Evolutionary conservation across 2,113 vertebrate genomes (phyloP), one percentile per base, ranked within the genome.

Genomic region (Nanorana parkeri): DNA sequence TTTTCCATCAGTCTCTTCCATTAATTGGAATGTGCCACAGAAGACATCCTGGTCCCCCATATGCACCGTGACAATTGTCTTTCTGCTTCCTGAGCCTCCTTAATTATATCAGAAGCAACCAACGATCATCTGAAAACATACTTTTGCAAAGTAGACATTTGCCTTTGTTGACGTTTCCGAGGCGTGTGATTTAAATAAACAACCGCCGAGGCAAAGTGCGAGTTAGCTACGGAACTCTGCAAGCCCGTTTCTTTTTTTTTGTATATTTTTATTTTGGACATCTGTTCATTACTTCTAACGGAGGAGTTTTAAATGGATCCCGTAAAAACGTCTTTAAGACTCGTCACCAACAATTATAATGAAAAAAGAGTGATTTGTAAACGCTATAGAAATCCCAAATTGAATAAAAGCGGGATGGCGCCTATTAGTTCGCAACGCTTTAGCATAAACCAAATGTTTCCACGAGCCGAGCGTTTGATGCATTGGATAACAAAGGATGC

Each of bases 401-500:
- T 51, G 54, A 61, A 68, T 69, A 80, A 69, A 68, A 26, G 23
- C 66, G 56, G 60, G 36, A 69, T 73, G 69, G 24, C 56, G 16
- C 17, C 47, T 52, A 68, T 69, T 80, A 80, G 56, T 80, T 56
- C 60, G 60, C 24, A 80, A 61, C 69, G 66, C 68, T 36, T 69
- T 69, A 24, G 69, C 41, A 80, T 56, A 23, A 80, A 61, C 29
- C 77, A 69, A 80, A 69, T 80, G 77, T 68, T 69, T 69, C 67
- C 66, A 51, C 10, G 54, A 78, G 52, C 51, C 16, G 66, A 67
- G 55, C 23, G 24, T 61, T 68, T 69, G 77, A 80, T 80, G 66
- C 77, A 61, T 61, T 21, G 66, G 77, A 80, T 80, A 80, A 80
- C 65, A 80, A 91, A 88, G 87, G 91, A 91, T 90, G 89, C 87